These are phyloP conservation scores for Hydrotaea cyrtoneurina DNA, from an alignment of 2,888 invertebrate species.

Conservation along the genomic window DNA sequence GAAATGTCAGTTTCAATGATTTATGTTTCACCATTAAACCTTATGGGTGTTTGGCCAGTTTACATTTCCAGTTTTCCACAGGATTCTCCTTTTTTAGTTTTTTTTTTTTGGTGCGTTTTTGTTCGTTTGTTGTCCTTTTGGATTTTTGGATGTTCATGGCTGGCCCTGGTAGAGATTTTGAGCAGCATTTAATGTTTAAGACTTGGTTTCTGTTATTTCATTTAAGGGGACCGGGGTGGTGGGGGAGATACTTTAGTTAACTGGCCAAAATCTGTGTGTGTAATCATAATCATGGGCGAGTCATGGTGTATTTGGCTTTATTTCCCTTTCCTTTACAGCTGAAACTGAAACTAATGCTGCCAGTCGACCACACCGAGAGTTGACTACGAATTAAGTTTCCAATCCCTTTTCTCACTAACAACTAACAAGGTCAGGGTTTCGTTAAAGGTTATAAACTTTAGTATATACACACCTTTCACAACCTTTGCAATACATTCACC, in stretches of 20 bases:
- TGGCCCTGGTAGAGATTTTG: not conserved
- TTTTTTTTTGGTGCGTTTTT: not conserved
- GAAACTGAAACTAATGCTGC: slow-evolving; percentile 8
- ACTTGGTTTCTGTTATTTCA: slow-evolving; percentile 29
- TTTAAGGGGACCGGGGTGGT: not conserved
- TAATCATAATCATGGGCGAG: slow-evolving; percentile 63
- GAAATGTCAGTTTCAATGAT: slow-evolving; percentile 79
- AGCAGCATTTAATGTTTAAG: slow-evolving; percentile 46
- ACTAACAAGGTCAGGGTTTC: not conserved
- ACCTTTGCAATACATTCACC: too few species aligned
- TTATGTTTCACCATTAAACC: slow-evolving; percentile 75
- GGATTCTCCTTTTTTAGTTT: not conserved
- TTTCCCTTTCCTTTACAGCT: not conserved
- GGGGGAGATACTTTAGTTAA: slow-evolving; percentile 28
- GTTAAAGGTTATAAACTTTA: not conserved
- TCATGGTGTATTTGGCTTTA: slow-evolving; percentile 20
- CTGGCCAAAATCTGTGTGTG: slow-evolving; percentile 54
- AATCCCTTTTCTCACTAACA: not conserved
- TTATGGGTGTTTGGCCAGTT: slow-evolving; percentile 61
- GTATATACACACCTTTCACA: too few species aligned
- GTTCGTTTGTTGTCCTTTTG: not conserved
- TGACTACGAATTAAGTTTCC: not conserved
- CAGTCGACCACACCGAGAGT: not conserved
- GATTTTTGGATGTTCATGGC: not conserved
- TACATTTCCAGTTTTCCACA: slow-evolving; percentile 54